Evolutionary conservation across 2,113 vertebrate species (phyloP).

Genomic region (Opisthocomus hoazin): DNA sequence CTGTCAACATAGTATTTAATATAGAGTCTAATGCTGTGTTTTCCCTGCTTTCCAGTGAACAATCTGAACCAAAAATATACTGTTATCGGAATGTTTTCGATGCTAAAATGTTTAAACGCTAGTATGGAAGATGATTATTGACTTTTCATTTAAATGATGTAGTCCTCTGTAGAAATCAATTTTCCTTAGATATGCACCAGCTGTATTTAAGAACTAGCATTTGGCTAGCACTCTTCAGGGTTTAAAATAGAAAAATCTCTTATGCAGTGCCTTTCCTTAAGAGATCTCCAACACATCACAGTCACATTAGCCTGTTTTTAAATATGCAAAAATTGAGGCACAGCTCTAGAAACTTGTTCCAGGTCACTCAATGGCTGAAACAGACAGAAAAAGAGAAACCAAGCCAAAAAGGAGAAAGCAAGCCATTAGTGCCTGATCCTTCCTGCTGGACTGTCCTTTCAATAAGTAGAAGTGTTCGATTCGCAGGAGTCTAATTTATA

Average conservation of each 20-base stretch:
- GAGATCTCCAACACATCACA: background rate
- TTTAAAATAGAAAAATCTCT: constrained; percentile 45
- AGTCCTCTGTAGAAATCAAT: constrained; percentile 9
- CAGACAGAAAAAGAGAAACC: background rate
- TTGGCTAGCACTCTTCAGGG: constrained; percentile 26
- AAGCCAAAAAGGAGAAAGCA: background rate
- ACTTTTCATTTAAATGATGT: constrained; percentile 1
- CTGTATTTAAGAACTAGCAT: constrained; percentile 31
- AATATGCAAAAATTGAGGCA: background rate
- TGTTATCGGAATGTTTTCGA: background rate
- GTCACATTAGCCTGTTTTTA: background rate
- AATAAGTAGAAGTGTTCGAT: background rate
- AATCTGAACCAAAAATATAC: background rate
- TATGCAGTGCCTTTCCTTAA: background rate
- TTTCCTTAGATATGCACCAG: constrained; percentile 24
- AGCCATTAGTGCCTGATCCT: background rate
- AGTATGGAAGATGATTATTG: background rate
- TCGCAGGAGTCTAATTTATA: background rate
- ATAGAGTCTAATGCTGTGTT: background rate
- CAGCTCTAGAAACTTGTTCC: background rate
- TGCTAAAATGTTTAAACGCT: background rate
- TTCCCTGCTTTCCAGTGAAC: background rate
- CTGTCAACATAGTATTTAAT: background rate
- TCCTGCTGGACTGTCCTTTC: background rate
- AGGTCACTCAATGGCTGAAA: background rate